These are phyloP conservation scores for Myanophis thanlyinensis DNA, from an alignment of 2,113 vertebrate genomes.

Conservation along the genomic window DNA sequence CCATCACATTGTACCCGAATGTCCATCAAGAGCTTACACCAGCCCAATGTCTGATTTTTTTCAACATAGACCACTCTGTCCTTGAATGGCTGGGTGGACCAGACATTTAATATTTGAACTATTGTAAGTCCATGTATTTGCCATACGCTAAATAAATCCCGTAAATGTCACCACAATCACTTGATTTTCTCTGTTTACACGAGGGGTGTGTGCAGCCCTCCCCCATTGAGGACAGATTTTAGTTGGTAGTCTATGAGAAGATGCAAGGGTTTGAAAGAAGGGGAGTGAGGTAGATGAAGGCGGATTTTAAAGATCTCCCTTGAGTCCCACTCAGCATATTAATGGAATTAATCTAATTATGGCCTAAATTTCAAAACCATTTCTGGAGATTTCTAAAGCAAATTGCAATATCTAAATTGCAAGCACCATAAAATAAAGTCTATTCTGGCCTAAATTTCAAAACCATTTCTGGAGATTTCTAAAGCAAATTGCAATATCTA, in stretches of 20 bases:
- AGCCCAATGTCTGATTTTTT: too few species aligned
- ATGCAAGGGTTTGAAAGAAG: not conserved
- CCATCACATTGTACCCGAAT: too few species aligned
- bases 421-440: not conserved
- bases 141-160: too few species aligned
- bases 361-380: not conserved
- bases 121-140: too few species aligned
- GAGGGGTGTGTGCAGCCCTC: too few species aligned
- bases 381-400: not conserved
- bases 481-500: not conserved
- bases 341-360: not conserved
- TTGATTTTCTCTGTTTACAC: too few species aligned
- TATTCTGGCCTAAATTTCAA: not conserved
- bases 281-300: not conserved
- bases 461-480: not conserved
- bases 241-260: not conserved
- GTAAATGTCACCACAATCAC: too few species aligned
- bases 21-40: too few species aligned
- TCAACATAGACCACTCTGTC: too few species aligned
- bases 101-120: too few species aligned
- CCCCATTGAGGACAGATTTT: too few species aligned
- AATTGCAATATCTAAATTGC: not conserved
- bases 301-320: not conserved
- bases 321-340: not conserved
- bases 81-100: too few species aligned